phyloP scores from a whole-genome alignment of 1,140 invertebrate genomes.

The Drosophila mauritiana region DNA sequence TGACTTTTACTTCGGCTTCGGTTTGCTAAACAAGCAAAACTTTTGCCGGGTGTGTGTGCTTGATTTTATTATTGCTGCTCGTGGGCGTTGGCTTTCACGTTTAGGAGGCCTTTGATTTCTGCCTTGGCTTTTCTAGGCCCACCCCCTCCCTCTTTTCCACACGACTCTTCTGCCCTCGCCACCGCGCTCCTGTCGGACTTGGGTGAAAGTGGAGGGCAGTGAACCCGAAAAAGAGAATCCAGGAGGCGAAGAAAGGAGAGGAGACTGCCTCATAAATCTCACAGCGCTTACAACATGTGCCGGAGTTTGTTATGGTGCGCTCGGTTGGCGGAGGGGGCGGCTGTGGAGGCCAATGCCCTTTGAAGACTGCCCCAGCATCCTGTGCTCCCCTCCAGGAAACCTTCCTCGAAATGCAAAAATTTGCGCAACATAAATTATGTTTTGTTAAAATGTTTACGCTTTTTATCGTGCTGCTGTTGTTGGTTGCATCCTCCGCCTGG shows the following conservation, averaged over 20 bases:
- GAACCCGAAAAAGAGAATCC: constrained; percentile 48
- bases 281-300: constrained; percentile 53
- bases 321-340: not conserved
- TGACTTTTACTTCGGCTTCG: constrained; percentile 70
- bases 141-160: too few relatives aligned
- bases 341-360: constrained; percentile 40
- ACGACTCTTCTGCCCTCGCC: not conserved
- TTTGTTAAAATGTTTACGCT: constrained; percentile 74
- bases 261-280: constrained; percentile 60
- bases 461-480: constrained; percentile 27
- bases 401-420: constrained; percentile 56
- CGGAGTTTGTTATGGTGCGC: constrained; percentile 7
- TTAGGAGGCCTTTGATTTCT: constrained; percentile 54
- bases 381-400: constrained; percentile 4
- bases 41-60: constrained; percentile 38
- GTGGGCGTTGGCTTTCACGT: constrained; percentile 78
- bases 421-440: constrained; percentile 81
- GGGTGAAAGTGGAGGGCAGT: constrained; percentile 69
- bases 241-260: constrained; percentile 33
- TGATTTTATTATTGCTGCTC: constrained; percentile 33
- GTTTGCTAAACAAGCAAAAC: constrained; percentile 57
- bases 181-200: constrained; percentile 3
- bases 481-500: constrained; percentile 40
- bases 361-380: not conserved
- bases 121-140: constrained; percentile 45